These are phyloP conservation scores for Hyppa rectilinea DNA, from an alignment of 2,888 invertebrate species.

Conservation along the genomic window DNA sequence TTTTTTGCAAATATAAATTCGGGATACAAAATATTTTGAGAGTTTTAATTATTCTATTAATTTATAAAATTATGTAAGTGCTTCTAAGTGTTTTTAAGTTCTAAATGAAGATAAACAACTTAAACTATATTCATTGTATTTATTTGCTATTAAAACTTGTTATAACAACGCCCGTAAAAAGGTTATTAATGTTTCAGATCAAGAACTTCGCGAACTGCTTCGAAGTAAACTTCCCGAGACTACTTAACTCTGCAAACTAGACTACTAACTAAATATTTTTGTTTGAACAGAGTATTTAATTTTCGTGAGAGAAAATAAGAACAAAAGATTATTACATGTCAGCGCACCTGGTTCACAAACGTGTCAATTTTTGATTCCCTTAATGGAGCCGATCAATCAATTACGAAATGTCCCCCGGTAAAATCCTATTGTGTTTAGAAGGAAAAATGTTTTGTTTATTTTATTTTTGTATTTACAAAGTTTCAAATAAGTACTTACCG, in stretches of 20 bases:
- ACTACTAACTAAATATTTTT: slow-evolving; percentile 50
- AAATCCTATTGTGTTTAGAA: slow-evolving; percentile 29
- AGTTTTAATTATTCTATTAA: background rate
- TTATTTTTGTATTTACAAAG: slow-evolving; percentile 45
- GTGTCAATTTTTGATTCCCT: slow-evolving; percentile 33
- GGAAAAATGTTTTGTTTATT: slow-evolving; percentile 34
- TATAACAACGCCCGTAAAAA: slow-evolving; percentile 64
- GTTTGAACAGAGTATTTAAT: slow-evolving; percentile 42
- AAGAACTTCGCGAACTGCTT: slow-evolving; percentile 66
- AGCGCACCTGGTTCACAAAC: slow-evolving; percentile 36
- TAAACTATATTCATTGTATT: slow-evolving; percentile 41
- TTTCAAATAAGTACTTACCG: slow-evolving; percentile 45
- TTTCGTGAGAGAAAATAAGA: slow-evolving; percentile 22
- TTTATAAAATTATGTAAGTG: slow-evolving; percentile 13
- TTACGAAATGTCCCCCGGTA: slow-evolving; percentile 22
- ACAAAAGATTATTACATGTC: slow-evolving; percentile 19
- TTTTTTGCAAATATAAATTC: no score
- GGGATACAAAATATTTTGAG: background rate
- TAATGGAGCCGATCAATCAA: slow-evolving; percentile 53
- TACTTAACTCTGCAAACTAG: slow-evolving; percentile 58
- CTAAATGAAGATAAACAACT: slow-evolving; percentile 27
- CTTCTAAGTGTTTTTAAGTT: slow-evolving; percentile 31
- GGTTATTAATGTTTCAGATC: slow-evolving; percentile 70
- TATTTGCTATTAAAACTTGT: slow-evolving; percentile 57
- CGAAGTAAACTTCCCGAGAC: slow-evolving; percentile 64